Percentiles rank a stretch among this genome's conserved stretches.
Conservation (phyloP, 2,113 vertebrate species). For the Eretmochelys imbricata region DNA sequence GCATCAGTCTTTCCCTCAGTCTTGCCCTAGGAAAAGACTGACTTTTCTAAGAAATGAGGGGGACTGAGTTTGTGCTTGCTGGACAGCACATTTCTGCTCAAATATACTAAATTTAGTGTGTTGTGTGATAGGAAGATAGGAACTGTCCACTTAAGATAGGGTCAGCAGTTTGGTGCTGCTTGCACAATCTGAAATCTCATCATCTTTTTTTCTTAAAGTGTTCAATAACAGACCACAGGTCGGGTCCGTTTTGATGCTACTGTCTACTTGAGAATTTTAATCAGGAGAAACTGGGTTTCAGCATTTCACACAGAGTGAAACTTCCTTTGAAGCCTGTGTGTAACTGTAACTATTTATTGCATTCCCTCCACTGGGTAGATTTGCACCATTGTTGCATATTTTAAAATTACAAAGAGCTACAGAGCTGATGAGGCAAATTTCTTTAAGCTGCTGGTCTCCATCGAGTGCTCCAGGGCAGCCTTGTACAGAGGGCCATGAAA, state of each 20-base stretch:
- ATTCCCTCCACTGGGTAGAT: background rate
- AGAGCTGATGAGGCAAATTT: background rate
- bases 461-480: background rate
- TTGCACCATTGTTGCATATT: background rate
- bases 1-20: background rate
- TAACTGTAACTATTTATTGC: background rate
- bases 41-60: background rate
- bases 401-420: background rate
- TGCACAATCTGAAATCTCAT: background rate
- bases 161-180: background rate
- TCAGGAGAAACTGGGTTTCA: background rate
- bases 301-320: background rate
- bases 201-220: background rate
- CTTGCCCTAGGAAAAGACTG: fast-evolving
- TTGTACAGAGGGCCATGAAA: background rate
- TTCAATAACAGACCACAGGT: background rate
- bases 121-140: background rate
- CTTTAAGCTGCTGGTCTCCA: background rate
- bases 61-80: background rate
- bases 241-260: background rate
- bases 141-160: background rate
- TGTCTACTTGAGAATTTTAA: background rate
- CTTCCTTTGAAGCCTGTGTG: background rate
- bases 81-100: fast-evolving
- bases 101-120: background rate